Evolutionary conservation across 1,140 invertebrate species (phyloP), one percentile per base, ranked within the genome.

Genomic region (Acromyrmex charruanus): DNA sequence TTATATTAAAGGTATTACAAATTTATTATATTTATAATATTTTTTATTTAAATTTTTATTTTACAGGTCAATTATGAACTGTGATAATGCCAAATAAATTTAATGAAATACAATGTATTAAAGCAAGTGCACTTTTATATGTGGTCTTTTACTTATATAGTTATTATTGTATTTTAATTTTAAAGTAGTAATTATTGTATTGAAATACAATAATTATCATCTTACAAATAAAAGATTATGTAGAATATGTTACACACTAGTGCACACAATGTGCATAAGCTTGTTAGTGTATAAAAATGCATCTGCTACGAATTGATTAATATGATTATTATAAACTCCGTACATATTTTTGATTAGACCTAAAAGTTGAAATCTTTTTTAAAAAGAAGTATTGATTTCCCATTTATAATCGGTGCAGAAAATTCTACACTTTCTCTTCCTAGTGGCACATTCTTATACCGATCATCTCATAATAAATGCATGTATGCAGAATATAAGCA

Each of bases 401-500:
- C 31, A 31, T 63, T 85, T 65, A 10, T 12, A 49, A 58, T 84
- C 77, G 31, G 10, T 3, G 6, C 6, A 55, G 28, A 59, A 80
- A 51, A 69, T 55, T 74, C 51, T 72, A 21, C 2, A 68, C 12
- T 31, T 51, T 58, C 51, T 49, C 18, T 71, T 18, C 9, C n/a
- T 35, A 61, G 21, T 35, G 16, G 10, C 16, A 31, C 28, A 89
- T 28, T 87, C 25, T 25, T 44, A 44, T 44, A 16, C 18, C 31
- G 63, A 39, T 71, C 49, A 28, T 28, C 21, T 58, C 59, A 85
- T 88, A 82, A 89, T 81, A 61, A 79, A 87, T 89, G 75, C 84
- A 89, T 86, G 21, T 53, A 89, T 89, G 84, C 84, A 66, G 44
- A 87, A 87, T 81, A 35, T 55, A 65, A 21, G 28, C 71, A 31